These are phyloP conservation scores for Leptinotarsa undecemlineata DNA, from an alignment of 1,140 invertebrate species.

Conservation along the genomic window DNA sequence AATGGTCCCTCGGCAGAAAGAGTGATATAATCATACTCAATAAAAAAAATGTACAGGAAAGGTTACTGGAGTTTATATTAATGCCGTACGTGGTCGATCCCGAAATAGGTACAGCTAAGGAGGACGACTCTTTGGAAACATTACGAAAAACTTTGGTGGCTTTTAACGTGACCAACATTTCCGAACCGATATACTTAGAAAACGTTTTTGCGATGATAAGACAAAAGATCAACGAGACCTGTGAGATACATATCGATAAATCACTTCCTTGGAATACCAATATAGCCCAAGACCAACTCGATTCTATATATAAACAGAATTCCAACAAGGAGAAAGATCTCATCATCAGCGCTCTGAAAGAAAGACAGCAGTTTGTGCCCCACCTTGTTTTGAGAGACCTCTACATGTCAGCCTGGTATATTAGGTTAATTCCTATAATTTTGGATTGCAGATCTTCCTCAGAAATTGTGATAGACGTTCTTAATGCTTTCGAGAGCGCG, in stretches of 20 bases:
- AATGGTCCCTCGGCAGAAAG: constrained; percentile 1
- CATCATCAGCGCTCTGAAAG: not conserved
- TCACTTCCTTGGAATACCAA: constrained; percentile 9
- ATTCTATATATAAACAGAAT: not conserved
- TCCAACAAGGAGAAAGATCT: not conserved
- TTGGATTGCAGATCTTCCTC: not conserved
- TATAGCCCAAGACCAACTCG: not conserved
- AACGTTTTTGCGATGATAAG: not conserved
- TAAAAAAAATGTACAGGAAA: not conserved
- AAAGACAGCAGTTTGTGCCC: not conserved
- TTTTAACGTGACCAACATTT: constrained; percentile 9
- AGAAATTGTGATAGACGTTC: not conserved
- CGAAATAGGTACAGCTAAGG: not conserved
- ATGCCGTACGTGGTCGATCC: not conserved
- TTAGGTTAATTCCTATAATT: constrained; percentile 1
- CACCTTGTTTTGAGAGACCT: constrained; percentile 4
- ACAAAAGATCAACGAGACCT: not conserved
- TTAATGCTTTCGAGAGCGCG: not conserved
- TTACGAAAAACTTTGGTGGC: not conserved
- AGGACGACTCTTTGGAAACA: not conserved
- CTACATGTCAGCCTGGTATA: constrained; percentile 1
- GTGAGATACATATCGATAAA: not conserved
- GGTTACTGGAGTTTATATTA: constrained; percentile 1
- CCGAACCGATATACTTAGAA: not conserved
- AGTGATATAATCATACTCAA: not conserved